Percentiles rank a stretch among this genome's conserved stretches.
phyloP scores from a whole-genome alignment of 2,113 vertebrate genomes.

The Odontophorus gujanensis region DNA sequence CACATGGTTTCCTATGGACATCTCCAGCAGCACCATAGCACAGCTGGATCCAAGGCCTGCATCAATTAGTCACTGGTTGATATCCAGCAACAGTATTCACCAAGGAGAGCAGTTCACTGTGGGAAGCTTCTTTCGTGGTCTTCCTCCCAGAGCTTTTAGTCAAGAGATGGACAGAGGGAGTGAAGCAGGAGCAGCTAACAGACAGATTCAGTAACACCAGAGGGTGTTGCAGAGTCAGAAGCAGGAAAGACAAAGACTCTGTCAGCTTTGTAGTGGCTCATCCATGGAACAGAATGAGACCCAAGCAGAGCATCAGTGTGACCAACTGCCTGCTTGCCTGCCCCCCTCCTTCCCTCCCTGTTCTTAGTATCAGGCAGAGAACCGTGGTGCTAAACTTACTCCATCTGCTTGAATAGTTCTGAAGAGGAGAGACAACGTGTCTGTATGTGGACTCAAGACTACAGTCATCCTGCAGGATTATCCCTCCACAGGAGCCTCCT shows the following conservation, averaged over 20 bases:
- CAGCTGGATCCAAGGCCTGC: not conserved
- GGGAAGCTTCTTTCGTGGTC: not conserved
- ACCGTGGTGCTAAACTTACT: not conserved
- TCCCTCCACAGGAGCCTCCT: not conserved
- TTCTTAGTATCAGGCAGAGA: not conserved
- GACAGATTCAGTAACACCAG: not conserved
- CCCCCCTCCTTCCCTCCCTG: not conserved
- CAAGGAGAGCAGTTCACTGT: not conserved
- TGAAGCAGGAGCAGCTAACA: not conserved
- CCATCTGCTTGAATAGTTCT: not conserved
- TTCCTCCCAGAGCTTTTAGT: not conserved
- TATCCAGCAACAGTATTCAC: not conserved
- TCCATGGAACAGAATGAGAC: fast-evolving
- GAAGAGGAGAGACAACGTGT: not conserved
- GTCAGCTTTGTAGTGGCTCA: not conserved
- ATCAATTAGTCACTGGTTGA: not conserved
- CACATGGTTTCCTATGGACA: no score
- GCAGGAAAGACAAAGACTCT: not conserved
- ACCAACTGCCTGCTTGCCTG: not conserved
- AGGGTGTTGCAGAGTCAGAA: slow-evolving; percentile 51
- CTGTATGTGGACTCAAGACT: not conserved
- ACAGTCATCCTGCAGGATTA: not conserved
- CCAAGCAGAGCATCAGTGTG: not conserved
- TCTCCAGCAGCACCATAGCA: not conserved
- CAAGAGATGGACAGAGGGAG: not conserved